Evolutionary conservation across 2,797 vertebrate genomes (phyloP), one percentile per base, ranked within the genome.

Genomic region (Gila robusta): DNA sequence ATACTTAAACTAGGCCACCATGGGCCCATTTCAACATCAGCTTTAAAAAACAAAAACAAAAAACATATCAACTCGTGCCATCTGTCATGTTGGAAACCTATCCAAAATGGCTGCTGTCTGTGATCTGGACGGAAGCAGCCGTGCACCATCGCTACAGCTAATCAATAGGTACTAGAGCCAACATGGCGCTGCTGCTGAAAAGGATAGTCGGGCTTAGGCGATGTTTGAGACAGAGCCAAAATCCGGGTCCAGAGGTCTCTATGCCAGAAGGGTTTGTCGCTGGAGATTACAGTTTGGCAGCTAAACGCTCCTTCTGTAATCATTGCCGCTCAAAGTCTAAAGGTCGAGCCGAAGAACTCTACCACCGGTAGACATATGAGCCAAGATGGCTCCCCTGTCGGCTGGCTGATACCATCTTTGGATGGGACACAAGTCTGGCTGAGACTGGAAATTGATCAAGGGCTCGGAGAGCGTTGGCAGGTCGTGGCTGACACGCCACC

Each of bases 51-150:
- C n/a, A 62, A 49, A 39, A 11, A 90, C 91, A 91, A 85, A 88
- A 90, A 88, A 85, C 86, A 89, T 62, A 91, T 90, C 92, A 93
- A 72, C 91, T 89, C 87, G 81, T 79, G 90, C 93, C 93, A 94
- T 94, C 92, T 91, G 91, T 94, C 90, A 88, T 90, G 81, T 90
- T 91, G 91, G 91, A 92, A 91, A 92, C 76, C 70, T 83, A 89
- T 88, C 91, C 91, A 93, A 91, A 92, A 92, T 83, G 87, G 79
- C 88, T 89, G 86, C 90, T 83, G 91, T 92, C 86, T 88, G 88
- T 84, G 82, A 88, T 91, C 92, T 90, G 83, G 56, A 88, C 87
- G 81, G 86, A 90, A 91, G 89, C 85, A 89, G 90, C 89, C 92
- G 91, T 49, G 83, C 90, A 90, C 87, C 81, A 91, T 87, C 89